Evolutionary conservation across 2,888 invertebrate species (phyloP), one percentile per base, ranked within the genome.

Genomic region (Perithous albicinctus): DNA sequence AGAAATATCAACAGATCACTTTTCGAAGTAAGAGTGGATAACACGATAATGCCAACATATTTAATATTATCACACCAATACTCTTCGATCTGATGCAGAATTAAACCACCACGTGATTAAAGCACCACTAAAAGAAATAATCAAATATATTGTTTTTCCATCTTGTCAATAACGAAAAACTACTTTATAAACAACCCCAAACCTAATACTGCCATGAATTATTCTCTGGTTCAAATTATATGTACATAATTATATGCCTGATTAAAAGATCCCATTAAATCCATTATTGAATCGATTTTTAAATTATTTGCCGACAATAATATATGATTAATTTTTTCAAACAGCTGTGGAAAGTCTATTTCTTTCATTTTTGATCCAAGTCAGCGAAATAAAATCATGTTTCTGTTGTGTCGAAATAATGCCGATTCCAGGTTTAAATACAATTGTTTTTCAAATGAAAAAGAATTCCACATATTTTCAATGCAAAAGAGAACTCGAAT

Each of bases 141-240:
- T 64, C 8, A 18, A 26, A 26, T 1, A 26, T 7, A n/a, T 54
- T 38, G 8, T 54, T n/a, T n/a, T 43, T 23, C 1, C 3, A 23
- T 67, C 48, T 51, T 54, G 54, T n/a, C 32, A 10, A 51, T 32
- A 23, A 35, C 35, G 20, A 46, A 54, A 80, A 46, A n/a, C 15
- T 67, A 74, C 48, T 67, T 56, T 72, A 18, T 70, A 51, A 51
- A 64, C 23, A 48, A 18, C 48, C 64, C 59, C 69, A 70, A 46
- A 18, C 74, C 74, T 26, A 54, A 74, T 70, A 63, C 77, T 20
- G 23, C 48, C 69, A 46, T 78, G 2, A 41, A 73, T 78, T 77
- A 63, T 63, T 63, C 82, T 75, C 82, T 51, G 78, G 78, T 82
- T 75, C 78, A 35, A 59, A 51, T 23, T 75, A 41, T 82, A 72